Conservation (phyloP, 2,113 vertebrate genomes). For the human (Homo sapiens) region DNA sequence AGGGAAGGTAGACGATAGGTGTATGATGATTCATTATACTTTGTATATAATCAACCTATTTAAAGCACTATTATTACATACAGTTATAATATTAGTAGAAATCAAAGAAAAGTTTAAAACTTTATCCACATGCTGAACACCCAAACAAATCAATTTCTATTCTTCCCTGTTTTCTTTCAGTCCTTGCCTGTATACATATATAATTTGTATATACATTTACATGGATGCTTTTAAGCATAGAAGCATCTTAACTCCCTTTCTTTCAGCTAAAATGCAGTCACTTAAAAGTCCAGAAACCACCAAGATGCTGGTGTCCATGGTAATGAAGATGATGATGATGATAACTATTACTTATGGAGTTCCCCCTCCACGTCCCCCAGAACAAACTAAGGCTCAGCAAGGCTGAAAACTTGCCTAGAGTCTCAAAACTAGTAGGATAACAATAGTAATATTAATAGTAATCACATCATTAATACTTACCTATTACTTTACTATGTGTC, state of each 20-base stretch:
- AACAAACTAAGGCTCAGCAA: not conserved
- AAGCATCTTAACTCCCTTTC: not conserved
- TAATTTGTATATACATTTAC: not conserved
- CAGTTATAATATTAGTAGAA: not conserved
- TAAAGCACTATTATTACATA: not conserved
- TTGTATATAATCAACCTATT: not conserved
- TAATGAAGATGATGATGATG: not conserved
- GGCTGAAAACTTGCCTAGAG: not conserved
- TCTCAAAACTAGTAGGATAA: not conserved
- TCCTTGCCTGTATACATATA: not conserved
- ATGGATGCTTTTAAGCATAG: not conserved
- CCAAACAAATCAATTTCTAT: not conserved
- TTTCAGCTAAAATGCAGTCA: constrained; percentile 49
- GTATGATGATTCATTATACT: not conserved
- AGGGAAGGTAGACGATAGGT: not conserved
- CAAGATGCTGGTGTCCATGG: not conserved
- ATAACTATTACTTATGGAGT: not conserved
- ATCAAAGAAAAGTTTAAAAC: not conserved
- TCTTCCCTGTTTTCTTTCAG: not conserved
- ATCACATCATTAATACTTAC: not conserved
- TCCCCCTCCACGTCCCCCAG: not conserved
- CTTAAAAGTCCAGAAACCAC: constrained; percentile 64
- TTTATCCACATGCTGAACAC: not conserved
- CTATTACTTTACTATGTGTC: no score
- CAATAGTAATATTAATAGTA: not conserved